These are phyloP conservation scores for Tachina grossa DNA, from an alignment of 2,888 invertebrate species.

Conservation along the genomic window DNA sequence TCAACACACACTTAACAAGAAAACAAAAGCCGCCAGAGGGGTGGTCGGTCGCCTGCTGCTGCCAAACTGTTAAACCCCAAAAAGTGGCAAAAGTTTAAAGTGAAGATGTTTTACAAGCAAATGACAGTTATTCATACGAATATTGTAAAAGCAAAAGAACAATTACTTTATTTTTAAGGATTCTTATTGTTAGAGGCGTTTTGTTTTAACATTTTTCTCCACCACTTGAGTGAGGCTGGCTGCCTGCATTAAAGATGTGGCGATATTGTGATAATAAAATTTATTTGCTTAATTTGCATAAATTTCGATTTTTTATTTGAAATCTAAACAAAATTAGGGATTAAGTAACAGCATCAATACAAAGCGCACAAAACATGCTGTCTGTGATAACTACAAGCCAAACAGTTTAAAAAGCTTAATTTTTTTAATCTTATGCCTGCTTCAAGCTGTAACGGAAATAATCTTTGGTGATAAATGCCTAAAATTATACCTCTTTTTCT, in stretches of 20 bases:
- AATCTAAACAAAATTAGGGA: constrained; percentile 70
- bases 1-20: constrained; percentile 76
- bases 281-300: constrained; percentile 78
- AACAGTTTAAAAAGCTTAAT: constrained; percentile 40
- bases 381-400: constrained; percentile 4
- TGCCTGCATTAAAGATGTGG: constrained; percentile 60
- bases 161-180: constrained; percentile 71
- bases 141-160: constrained; percentile 64
- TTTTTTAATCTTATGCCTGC: constrained; percentile 18
- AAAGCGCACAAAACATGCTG: neutral
- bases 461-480: constrained; percentile 51
- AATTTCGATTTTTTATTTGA: constrained; percentile 72
- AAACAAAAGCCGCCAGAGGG: constrained; percentile 60
- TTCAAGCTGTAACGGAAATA: constrained; percentile 53
- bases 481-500: constrained; percentile 53
- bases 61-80: constrained; percentile 33
- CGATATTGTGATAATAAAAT: constrained; percentile 77
- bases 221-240: constrained; percentile 71
- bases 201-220: constrained; percentile 35
- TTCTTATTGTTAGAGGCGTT: constrained; percentile 72
- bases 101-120: constrained; percentile 68
- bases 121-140: constrained; percentile 55
- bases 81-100: constrained; percentile 66
- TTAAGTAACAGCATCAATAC: constrained; percentile 31
- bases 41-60: constrained; percentile 24